These are phyloP conservation scores for Remorina albescens DNA, from an alignment of 2,797 vertebrate genomes.

Conservation along the genomic window DNA sequence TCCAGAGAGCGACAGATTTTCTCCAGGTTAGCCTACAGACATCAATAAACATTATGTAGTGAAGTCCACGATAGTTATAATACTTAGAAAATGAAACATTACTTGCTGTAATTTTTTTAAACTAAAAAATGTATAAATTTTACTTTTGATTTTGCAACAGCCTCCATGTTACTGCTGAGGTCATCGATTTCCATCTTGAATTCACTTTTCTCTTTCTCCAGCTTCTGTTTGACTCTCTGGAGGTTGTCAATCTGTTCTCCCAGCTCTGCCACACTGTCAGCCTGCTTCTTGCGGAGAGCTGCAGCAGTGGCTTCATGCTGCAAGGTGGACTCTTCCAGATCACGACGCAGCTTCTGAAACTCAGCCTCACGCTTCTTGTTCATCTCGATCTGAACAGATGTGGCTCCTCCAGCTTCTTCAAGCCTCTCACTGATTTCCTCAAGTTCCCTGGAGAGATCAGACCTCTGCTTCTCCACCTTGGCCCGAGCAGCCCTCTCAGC, in stretches of 20 bases:
- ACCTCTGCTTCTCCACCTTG: constrained; percentile 87
- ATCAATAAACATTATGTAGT: neutral
- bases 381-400: constrained; percentile 84
- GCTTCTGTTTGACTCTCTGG: constrained; percentile 90
- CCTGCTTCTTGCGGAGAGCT: constrained; percentile 88
- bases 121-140: constrained; percentile 1
- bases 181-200: constrained; percentile 91
- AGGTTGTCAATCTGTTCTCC: constrained; percentile 91
- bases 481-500: constrained; percentile 81
- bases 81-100: neutral
- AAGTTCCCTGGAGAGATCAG: constrained; percentile 86
- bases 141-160: constrained; percentile 88
- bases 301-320: constrained; percentile 87
- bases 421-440: constrained; percentile 90
- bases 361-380: constrained; percentile 90
- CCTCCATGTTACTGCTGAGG: constrained; percentile 85
- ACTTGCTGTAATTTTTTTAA: neutral
- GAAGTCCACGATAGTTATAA: neutral
- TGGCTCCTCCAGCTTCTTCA: constrained; percentile 89
- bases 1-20: constrained; percentile 84
- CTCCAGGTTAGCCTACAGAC: constrained; percentile 84
- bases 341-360: constrained; percentile 87
- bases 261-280: constrained; percentile 86
- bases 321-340: constrained; percentile 89
- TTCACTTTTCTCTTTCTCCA: constrained; percentile 92